Evolutionary conservation across 92 coral and sea anemone genomes (phyloP).

Genomic region (Ricordea florida): DNA sequence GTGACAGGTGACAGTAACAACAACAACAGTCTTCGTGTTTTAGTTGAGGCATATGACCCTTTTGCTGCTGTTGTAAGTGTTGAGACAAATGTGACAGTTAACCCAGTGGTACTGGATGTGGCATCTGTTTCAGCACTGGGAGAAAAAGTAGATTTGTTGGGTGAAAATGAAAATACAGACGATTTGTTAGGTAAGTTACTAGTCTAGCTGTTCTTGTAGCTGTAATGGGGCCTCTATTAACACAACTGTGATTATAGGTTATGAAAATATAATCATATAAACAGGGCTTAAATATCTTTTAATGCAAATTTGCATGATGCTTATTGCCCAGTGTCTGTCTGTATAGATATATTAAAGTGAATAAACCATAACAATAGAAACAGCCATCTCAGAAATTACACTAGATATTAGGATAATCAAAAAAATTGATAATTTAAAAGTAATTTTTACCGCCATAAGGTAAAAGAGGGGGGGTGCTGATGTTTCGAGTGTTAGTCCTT

Average conservation of each 20-base stretch:
- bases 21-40: constrained; percentile 46
- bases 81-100: constrained; percentile 42
- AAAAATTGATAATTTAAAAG: too few relatives aligned
- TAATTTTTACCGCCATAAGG: too few relatives aligned
- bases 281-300: too few relatives aligned
- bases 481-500: too few relatives aligned
- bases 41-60: constrained; percentile 65
- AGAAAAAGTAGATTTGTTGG: constrained; percentile 20
- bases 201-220: background rate
- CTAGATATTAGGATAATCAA: too few relatives aligned
- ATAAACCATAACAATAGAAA: too few relatives aligned
- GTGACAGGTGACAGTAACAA: constrained; percentile 65
- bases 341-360: too few relatives aligned
- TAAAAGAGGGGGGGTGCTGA: too few relatives aligned
- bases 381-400: too few relatives aligned
- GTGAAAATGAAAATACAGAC: constrained; percentile 17
- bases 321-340: too few relatives aligned
- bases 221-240: background rate
- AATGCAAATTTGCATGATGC: too few relatives aligned
- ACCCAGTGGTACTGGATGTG: constrained; percentile 32
- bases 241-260: background rate
- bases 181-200: constrained; percentile 25
- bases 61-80: constrained; percentile 56
- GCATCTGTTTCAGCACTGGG: constrained; percentile 1
- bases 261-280: background rate